These are phyloP conservation scores for Agriopis marginaria DNA, from an alignment of 2,888 invertebrate species.

Conservation along the genomic window DNA sequence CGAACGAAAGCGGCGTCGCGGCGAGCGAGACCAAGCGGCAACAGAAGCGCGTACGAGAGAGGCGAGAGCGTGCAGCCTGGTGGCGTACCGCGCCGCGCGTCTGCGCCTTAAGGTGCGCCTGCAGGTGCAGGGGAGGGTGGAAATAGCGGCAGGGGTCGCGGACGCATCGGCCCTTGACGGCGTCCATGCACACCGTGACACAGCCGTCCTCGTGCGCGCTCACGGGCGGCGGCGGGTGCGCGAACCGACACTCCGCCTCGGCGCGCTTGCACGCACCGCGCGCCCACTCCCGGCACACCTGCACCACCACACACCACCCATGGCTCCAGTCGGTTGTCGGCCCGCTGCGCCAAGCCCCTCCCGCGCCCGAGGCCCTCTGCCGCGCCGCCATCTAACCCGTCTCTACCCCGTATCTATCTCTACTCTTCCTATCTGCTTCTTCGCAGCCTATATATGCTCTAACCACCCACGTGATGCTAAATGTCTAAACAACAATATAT, in stretches of 20 bases:
- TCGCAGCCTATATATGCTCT: conserved; percentile 15
- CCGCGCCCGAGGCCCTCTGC: conserved; percentile 44
- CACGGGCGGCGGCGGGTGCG: conserved; percentile 99
- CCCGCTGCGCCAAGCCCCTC: conserved; percentile 48
- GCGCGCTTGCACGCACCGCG: conserved; percentile 99
- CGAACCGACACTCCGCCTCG: conserved; percentile 99
- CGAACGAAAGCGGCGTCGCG: conserved; percentile 84
- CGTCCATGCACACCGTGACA: conserved; percentile 99
- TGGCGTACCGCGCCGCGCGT: conserved; percentile 96
- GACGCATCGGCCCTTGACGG: conserved; percentile 99
- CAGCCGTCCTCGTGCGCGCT: conserved; percentile 99
- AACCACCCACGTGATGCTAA: conserved; percentile 6
- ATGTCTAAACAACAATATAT: not conserved
- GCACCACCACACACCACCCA: conserved; percentile 86
- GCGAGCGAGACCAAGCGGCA: conserved; percentile 83
- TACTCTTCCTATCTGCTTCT: not conserved
- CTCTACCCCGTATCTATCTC: not conserved
- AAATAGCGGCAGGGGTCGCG: conserved; percentile 99
- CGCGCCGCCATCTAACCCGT: conserved; percentile 25
- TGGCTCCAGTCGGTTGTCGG: conserved; percentile 62
- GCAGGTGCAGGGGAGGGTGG: conserved; percentile 99
- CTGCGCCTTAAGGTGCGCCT: conserved; percentile 99
- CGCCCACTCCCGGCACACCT: conserved; percentile 99
- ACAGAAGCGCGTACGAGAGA: conserved; percentile 83
- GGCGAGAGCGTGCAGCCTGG: conserved; percentile 87